A percentile compares a stretch with the other conserved stretches of the same genome.
phyloP scores from a whole-genome alignment of 1,140 invertebrate species.

The Brachionus rotundiformis region DNA sequence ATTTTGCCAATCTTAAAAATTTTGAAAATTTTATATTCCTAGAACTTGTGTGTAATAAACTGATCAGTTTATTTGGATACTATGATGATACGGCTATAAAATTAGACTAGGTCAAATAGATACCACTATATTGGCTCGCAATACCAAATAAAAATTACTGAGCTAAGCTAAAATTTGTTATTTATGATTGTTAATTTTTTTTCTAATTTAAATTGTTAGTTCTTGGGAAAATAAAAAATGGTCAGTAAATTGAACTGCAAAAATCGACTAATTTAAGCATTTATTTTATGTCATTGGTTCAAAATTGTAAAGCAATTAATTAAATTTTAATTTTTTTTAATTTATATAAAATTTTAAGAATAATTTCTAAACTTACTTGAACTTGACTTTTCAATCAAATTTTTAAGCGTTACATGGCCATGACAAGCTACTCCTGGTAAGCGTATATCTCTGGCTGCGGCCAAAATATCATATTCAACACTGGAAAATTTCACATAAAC shows the following conservation, averaged over 20 bases:
- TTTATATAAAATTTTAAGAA: too few species aligned
- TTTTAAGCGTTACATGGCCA: slow-evolving; percentile 24
- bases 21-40: too few species aligned
- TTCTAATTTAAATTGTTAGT: not conserved
- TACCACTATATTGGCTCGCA: not conserved
- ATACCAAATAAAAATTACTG: not conserved
- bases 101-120: slow-evolving; percentile 1
- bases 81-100: not conserved
- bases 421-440: slow-evolving; percentile 27
- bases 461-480: slow-evolving; percentile 32
- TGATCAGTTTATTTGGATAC: not conserved
- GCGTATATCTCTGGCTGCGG: not conserved
- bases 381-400: not conserved
- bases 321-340: not conserved
- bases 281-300: too few species aligned
- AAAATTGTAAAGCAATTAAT: too few species aligned
- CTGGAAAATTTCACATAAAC: slow-evolving; percentile 26
- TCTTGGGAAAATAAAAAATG: too few species aligned
- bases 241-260: too few species aligned
- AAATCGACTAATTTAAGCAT: too few species aligned
- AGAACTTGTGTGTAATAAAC: not conserved
- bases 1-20: too few species aligned
- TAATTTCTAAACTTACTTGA: slow-evolving; percentile 28
- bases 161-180: not conserved
- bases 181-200: too few species aligned